These are phyloP conservation scores for Eilema depressum DNA, from an alignment of 2,888 invertebrate genomes.

Conservation along the genomic window DNA sequence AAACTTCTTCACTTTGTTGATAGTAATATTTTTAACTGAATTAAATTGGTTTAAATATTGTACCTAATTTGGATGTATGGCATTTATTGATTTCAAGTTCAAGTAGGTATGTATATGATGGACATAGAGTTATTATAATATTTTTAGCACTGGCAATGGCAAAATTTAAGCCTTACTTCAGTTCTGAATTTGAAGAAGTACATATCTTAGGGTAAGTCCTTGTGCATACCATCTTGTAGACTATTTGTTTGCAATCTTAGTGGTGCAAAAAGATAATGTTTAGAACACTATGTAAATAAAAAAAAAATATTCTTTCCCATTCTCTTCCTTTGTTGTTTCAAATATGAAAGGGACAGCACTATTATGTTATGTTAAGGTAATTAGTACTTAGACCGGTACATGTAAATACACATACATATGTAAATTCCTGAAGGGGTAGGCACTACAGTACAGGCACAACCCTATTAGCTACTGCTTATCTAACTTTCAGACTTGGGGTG, in stretches of 20 bases:
- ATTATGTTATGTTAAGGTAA: neutral
- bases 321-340: neutral
- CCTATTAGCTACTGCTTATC: neutral
- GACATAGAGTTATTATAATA: neutral
- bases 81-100: neutral
- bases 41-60: neutral
- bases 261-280: neutral
- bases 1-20: neutral
- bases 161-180: too few species aligned
- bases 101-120: neutral
- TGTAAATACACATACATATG: too few species aligned
- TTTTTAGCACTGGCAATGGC: neutral
- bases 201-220: neutral
- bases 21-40: neutral
- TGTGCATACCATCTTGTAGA: neutral
- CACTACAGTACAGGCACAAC: too few species aligned
- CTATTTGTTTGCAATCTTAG: neutral
- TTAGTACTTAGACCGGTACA: neutral
- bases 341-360: neutral
- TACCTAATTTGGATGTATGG: neutral
- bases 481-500: neutral
- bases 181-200: neutral
- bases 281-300: neutral
- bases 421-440: too few species aligned
- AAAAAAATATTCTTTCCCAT: too few species aligned